Evolutionary conservation across 2,797 vertebrate species (phyloP).

Genomic region (Sebastes matsubarae): DNA sequence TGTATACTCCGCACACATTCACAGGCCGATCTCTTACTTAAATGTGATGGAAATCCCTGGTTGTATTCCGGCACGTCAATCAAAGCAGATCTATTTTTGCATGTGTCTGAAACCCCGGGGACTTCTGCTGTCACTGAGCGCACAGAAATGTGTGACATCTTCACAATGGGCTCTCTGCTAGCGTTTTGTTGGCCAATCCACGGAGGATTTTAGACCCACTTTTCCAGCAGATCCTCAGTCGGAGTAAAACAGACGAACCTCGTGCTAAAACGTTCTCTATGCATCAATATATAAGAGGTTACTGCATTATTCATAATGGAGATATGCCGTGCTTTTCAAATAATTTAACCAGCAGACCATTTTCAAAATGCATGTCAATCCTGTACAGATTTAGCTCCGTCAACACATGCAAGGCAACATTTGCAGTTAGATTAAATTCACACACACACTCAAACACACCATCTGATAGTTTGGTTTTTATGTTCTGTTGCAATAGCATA

Average conservation of each 20-base stretch:
- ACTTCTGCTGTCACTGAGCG: slow-evolving; percentile 37
- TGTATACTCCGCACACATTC: not conserved
- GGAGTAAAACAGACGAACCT: slow-evolving; percentile 27
- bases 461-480: not conserved
- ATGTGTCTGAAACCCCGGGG: slow-evolving; percentile 38
- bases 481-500: not conserved
- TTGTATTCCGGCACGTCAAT: slow-evolving; percentile 46
- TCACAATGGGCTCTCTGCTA: slow-evolving; percentile 45
- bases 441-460: not conserved
- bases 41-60: slow-evolving; percentile 34
- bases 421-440: not conserved
- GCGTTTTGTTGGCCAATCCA: slow-evolving; percentile 27
- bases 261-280: not conserved
- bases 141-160: slow-evolving; percentile 59
- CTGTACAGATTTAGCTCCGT: not conserved
- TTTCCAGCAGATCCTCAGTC: slow-evolving; percentile 38
- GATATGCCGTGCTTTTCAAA: not conserved
- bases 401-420: not conserved
- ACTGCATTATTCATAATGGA: not conserved
- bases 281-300: not conserved
- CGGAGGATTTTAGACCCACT: slow-evolving; percentile 58
- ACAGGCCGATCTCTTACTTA: not conserved
- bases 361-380: slow-evolving; percentile 10
- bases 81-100: slow-evolving; percentile 64
- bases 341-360: slow-evolving; percentile 1